Evolutionary conservation across 2,888 invertebrate genomes (phyloP).

Genomic region (Conus canariensis): DNA sequence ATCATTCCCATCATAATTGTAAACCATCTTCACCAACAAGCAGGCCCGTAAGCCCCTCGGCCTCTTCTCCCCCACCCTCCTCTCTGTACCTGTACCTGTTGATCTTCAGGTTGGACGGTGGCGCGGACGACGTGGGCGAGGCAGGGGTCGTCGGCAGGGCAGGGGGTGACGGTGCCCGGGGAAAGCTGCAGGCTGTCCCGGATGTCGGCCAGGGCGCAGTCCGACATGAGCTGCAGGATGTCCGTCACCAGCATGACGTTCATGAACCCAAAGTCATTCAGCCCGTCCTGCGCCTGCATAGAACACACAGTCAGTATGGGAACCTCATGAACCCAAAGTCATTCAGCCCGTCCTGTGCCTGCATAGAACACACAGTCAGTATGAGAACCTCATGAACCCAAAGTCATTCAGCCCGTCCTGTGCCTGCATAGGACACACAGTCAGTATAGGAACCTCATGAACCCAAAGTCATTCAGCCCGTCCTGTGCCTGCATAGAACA

Average conservation of each 20-base stretch:
- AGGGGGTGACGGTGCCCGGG: background rate
- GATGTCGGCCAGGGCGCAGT: background rate
- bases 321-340: background rate
- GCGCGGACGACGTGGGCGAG: background rate
- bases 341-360: background rate
- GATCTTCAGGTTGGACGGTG: background rate
- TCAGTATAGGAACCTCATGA: background rate
- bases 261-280: background rate
- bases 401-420: background rate
- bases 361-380: background rate
- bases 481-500: background rate
- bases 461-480: background rate
- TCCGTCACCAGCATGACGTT: slow-evolving; percentile 13
- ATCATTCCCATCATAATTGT: background rate
- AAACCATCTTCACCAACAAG: no score
- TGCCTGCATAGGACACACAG: background rate
- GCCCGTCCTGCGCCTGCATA: background rate
- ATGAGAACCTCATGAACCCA: background rate
- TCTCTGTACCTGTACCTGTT: background rate
- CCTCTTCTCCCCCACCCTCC: background rate
- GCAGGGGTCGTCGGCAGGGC: background rate
- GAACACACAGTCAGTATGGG: background rate
- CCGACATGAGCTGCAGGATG: slow-evolving; percentile 23
- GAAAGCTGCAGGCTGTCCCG: background rate
- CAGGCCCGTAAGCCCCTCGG: background rate